Evolutionary conservation across 2,797 vertebrate genomes (phyloP).

Genomic region (Dryobates pubescens): DNA sequence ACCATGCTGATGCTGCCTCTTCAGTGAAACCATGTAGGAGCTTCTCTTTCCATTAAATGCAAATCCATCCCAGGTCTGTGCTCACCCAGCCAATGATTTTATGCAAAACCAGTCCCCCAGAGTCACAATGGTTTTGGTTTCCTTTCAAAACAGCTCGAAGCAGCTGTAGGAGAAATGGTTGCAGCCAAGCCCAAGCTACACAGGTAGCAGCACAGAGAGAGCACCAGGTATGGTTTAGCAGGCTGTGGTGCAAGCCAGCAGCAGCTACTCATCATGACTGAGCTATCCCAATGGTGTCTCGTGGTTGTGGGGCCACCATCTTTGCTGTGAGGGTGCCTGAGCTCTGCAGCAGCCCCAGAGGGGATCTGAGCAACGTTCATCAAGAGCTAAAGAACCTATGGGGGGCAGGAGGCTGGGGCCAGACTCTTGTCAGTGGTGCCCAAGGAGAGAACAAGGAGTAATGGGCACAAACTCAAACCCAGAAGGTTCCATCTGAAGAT

Average conservation of each 20-base stretch:
- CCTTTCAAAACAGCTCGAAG: background rate
- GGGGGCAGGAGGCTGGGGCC: too few species aligned
- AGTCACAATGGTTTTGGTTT: background rate
- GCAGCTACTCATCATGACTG: fast-evolving
- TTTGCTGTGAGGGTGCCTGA: too few species aligned
- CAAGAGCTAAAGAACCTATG: too few species aligned
- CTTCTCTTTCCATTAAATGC: background rate
- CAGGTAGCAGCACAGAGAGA: fast-evolving
- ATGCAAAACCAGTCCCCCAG: background rate
- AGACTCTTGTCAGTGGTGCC: too few species aligned
- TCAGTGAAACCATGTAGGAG: background rate
- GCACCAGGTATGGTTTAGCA: background rate
- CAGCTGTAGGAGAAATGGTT: background rate
- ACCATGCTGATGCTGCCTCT: background rate
- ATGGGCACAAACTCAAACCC: too few species aligned
- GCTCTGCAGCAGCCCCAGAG: too few species aligned
- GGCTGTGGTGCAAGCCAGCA: background rate
- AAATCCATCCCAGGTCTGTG: background rate
- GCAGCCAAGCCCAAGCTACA: fast-evolving
- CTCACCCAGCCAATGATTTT: background rate
- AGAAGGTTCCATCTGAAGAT: too few species aligned
- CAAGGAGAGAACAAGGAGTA: too few species aligned
- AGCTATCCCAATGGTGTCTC: background rate
- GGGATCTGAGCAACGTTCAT: too few species aligned
- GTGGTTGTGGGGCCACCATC: background rate